Base-by-base conservation (phyloP, 1,140 invertebrate genomes). In the Matsumurasca onukii region DNA sequence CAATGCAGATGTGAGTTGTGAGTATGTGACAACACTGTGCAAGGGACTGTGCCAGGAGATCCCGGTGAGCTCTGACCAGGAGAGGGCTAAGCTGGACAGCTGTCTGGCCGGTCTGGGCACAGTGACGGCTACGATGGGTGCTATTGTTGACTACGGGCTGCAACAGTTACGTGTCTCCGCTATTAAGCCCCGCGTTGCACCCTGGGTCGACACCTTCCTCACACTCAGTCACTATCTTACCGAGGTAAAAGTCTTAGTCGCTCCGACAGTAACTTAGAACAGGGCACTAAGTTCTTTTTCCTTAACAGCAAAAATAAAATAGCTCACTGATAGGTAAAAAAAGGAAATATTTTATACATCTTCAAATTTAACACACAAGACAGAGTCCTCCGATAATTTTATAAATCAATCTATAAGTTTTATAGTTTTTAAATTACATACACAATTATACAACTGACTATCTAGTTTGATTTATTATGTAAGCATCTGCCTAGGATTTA, bases 1-100 rank as follows among this genome's bases (percentile, higher is more conserved):
- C 77, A 97, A 98, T 80, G 89, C 93, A n/a, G 95, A 98, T 79
- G 86, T 89, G 3, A 94, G 93, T 69, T 91, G 89, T 72, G 95
- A 98, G 78, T 97, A 95, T 80, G 86, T 95, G 12, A 91, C 92
- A 73, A 90, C 91, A 0, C 78, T 97, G 3, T 89, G 86, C 75
- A 85, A 84, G 72, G 88, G 84, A 69, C 84, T 97, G 72, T 84
- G 89, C 70, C 83, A 82, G n/a, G 90, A 91, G 77, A 88, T 91
- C 72, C 83, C 85, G 34, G 79, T 81, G 57, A 86, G 89, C 77
- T 86, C 81, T 31, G 72, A 77, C 17, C 88, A 86, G 67, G 89
- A 91, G 71, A 82, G 83, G 70, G 90, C 85, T 63, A 89, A 92
- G 78, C 79, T 93, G 2, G 87, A 91, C 31, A 90, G 88, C 76